A percentile compares a stretch with the other conserved stretches of the same genome.
Conservation (phyloP, 37 sponge, comb jelly and placozoan species). For the Aplysina aerophoba region DNA sequence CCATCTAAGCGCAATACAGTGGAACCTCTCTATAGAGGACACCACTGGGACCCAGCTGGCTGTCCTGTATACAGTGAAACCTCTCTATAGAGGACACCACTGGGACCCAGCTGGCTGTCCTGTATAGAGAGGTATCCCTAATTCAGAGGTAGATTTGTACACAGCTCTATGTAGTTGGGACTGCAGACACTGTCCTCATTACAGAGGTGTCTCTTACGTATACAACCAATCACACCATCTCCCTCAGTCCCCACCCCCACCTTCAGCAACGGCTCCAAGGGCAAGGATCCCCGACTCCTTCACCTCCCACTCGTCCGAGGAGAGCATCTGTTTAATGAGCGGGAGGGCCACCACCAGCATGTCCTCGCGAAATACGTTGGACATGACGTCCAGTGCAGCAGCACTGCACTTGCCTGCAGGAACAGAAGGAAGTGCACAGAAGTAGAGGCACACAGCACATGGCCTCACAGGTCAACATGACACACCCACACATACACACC, state of each 20-base stretch:
- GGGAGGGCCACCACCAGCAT: conserved; percentile 89
- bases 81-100: too few relatives aligned
- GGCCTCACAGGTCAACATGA: too few relatives aligned
- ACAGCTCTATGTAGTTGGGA: too few relatives aligned
- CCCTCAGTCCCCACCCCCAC: conserved; percentile 13
- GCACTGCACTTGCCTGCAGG: conserved; percentile 85
- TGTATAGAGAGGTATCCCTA: too few relatives aligned
- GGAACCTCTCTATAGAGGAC: too few relatives aligned
- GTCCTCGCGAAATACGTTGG: conserved; percentile 92
- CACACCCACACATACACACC: too few relatives aligned
- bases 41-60: too few relatives aligned
- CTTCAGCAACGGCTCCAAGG: conserved; percentile 98
- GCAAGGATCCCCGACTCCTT: conserved; percentile 97
- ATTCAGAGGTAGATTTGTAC: too few relatives aligned
- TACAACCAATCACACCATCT: background rate
- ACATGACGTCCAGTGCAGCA: conserved; percentile 95
- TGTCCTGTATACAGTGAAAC: too few relatives aligned
- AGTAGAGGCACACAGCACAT: too few relatives aligned
- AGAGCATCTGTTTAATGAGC: conserved; percentile 79
- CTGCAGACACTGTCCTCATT: background rate
- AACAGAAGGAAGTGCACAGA: background rate
- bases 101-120: too few relatives aligned
- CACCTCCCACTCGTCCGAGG: conserved; percentile 73
- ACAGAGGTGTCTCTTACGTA: background rate
- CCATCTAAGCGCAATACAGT: background rate